phyloP scores from a whole-genome alignment of 2,888 invertebrate genomes.

The Phortica magna region DNA sequence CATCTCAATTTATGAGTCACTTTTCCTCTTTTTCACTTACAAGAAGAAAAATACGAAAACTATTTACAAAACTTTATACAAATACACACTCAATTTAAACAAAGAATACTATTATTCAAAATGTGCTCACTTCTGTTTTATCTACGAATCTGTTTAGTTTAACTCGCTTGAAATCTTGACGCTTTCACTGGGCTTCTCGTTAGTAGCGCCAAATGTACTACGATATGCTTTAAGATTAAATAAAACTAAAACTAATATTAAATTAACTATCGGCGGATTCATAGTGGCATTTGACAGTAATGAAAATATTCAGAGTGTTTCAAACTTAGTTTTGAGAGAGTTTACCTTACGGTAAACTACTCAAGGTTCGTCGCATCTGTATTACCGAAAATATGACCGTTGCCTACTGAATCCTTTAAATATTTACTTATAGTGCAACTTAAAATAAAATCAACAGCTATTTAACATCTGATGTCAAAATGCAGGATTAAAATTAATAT shows the following conservation, averaged over 20 bases:
- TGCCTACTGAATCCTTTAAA: no score
- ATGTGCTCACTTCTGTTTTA: not conserved
- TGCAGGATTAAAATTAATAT: no score
- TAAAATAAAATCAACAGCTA: no score
- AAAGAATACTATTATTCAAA: constrained; percentile 34
- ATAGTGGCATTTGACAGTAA: no score
- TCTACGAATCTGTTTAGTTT: not conserved
- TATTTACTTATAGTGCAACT: no score
- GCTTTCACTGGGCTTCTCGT: constrained; percentile 49
- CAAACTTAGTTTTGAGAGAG: no score
- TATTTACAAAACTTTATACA: constrained; percentile 38
- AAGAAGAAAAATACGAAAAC: constrained; percentile 25
- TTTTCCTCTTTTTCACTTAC: constrained; percentile 38
- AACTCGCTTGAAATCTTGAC: not conserved
- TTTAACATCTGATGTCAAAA: no score
- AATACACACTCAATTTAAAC: constrained; percentile 35
- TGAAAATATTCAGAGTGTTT: no score
- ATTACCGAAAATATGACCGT: no score
- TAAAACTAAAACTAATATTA: constrained; percentile 32
- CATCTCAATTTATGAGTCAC: constrained; percentile 45
- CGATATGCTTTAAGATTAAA: constrained; percentile 47
- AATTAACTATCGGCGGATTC: no score
- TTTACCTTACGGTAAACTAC: no score
- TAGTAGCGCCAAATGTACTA: constrained; percentile 52
- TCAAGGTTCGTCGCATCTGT: no score